Percentiles rank a stretch among this genome's conserved stretches.
phyloP scores from a whole-genome alignment of 2,113 vertebrate species.

The Alethe diademata region DNA sequence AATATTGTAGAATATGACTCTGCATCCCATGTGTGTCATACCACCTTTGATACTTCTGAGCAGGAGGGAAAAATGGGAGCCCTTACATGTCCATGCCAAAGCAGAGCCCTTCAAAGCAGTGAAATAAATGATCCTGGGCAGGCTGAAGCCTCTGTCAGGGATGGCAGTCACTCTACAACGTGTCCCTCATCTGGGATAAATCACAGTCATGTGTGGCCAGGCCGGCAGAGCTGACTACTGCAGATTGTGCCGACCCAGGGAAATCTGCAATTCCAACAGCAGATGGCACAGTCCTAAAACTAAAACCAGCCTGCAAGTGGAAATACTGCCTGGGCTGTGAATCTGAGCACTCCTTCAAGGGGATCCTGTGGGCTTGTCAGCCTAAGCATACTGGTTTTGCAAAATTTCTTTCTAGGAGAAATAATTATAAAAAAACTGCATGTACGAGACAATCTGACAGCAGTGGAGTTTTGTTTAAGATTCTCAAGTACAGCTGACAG shows the following conservation, averaged over 20 bases:
- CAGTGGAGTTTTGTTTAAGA: neutral
- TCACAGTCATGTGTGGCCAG: neutral
- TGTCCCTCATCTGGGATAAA: neutral
- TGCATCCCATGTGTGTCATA: neutral
- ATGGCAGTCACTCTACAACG: neutral
- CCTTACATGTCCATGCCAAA: neutral
- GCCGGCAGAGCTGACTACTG: neutral
- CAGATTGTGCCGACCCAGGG: neutral
- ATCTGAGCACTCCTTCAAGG: neutral
- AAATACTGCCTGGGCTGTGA: neutral
- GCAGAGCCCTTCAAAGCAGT: neutral
- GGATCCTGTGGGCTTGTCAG: neutral
- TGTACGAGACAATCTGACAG: neutral
- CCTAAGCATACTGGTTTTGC: neutral
- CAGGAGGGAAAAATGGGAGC: neutral
- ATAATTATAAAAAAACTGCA: neutral
- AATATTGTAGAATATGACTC: neutral
- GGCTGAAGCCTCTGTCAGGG: neutral
- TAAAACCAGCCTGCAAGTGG: neutral
- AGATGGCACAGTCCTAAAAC: slow-evolving; percentile 68
- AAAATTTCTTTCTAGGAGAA: neutral
- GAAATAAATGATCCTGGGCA: neutral
- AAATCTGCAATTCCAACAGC: slow-evolving; percentile 53
- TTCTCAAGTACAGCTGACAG: neutral
- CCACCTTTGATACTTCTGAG: neutral